A percentile compares a stretch with the other conserved stretches of the same genome.
phyloP scores from a whole-genome alignment of 2,113 vertebrate genomes.

The Hippopotamus amphibius region DNA sequence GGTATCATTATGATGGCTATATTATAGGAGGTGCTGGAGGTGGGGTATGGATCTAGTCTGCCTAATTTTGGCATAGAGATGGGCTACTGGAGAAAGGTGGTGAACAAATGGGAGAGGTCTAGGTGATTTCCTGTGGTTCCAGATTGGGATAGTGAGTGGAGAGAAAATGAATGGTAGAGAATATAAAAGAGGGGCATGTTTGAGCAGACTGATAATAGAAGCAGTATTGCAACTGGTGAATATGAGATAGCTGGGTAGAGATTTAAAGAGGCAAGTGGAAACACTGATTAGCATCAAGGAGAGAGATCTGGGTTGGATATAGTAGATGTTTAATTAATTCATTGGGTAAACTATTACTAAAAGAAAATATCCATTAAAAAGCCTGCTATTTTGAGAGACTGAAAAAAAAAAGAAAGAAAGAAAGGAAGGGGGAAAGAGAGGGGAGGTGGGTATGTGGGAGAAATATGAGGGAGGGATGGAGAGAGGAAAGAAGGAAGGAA shows the following conservation, averaged over 20 bases:
- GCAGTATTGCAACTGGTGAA: background rate
- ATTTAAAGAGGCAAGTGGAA: background rate
- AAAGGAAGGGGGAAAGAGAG: rapidly evolving
- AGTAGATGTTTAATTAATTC: background rate
- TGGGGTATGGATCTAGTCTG: background rate
- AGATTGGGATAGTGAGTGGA: background rate
- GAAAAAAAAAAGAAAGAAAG: background rate
- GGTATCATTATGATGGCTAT: background rate
- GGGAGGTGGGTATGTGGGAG: too few relatives aligned
- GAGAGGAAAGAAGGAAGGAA: too few relatives aligned
- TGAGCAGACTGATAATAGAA: background rate
- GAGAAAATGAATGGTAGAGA: background rate
- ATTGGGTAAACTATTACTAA: conserved; percentile 2
- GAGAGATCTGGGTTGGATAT: background rate
- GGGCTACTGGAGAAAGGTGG: background rate
- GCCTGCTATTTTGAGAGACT: background rate
- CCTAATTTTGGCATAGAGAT: background rate
- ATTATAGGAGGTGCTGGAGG: background rate
- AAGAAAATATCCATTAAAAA: conserved; percentile 9
- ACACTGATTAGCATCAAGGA: background rate
- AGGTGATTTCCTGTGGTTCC: background rate
- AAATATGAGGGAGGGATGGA: background rate
- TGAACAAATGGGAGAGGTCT: background rate
- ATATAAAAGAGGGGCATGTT: background rate
- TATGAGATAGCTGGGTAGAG: background rate